Base-by-base conservation (phyloP, 2,888 invertebrate genomes). In the Diarsia dahlii region DNA sequence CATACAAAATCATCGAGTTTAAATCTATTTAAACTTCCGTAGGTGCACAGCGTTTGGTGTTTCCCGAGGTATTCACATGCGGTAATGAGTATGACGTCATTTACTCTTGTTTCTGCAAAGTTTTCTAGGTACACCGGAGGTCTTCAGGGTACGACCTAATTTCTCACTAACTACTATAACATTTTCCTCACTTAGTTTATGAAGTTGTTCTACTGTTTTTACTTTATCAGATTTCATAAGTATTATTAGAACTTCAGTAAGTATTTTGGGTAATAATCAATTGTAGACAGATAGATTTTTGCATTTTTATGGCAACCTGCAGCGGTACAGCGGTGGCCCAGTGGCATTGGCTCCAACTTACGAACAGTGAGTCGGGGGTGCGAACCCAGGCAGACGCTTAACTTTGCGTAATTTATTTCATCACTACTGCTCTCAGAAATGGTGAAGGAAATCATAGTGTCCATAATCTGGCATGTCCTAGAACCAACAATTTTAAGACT, bases 31-130 rank as follows among this genome's bases (percentile, higher is more conserved):
- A 52, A 39, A 71, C 50, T 67, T 45, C 48, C 63, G 46, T 39
- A 39, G 39, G 39, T 62, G 56, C 13, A 71, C 34, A 45, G 28
- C 39, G 63, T 65, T 75, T 71, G 68, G 46, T 76, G 73, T 76
- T 80, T 52, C 46, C 56, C 45, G 34, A 62, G 70, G 67, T 73
- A 72, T 75, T 80, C 23, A 62, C 50, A 46, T 13, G 39, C 10
- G 58, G 62, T 68, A 71, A 79, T 62, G 54, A 78, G 70, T 78
- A 74, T 78, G 74, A 80, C 78, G 78, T 71, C 73, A 74, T 71
- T 39, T 39, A 58, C 52, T 76, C 80, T 80, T 80, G 83, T 84
- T 85, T 68, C 66, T 76, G 65, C 13, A 70, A 85, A 85, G 72
- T 80, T 80, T 48, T 39, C 46, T 63, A 66, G 67, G 52, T 68